A percentile compares a stretch with the other conserved stretches of the same genome.
Conservation (phyloP, 2,113 vertebrate genomes). For the Noctilio leporinus region DNA sequence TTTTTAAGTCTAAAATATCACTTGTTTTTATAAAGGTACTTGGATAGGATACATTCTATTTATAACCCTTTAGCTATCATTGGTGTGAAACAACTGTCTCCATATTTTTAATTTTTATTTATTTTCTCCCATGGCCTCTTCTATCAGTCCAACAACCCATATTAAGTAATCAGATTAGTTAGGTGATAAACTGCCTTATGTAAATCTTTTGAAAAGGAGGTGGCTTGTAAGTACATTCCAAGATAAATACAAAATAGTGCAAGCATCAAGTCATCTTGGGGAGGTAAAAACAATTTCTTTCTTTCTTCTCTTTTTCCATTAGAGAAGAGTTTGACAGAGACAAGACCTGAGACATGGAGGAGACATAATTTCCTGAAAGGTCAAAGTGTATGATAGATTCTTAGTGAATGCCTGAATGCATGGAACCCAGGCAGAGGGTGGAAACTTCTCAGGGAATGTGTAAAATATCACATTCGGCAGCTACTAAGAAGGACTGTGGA, state of each 20-base stretch:
- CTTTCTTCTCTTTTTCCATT: background rate
- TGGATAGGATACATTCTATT: background rate
- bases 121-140: background rate
- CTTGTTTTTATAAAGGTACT: background rate
- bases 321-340: background rate
- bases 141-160: background rate
- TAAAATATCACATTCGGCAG: background rate
- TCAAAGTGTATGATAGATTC: background rate
- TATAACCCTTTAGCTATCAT: background rate
- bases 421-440: background rate
- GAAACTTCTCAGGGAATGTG: background rate
- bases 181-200: slow-evolving; percentile 27
- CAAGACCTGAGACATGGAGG: background rate
- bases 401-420: background rate
- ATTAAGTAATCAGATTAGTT: slow-evolving; percentile 28
- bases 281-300: background rate
- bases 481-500: background rate
- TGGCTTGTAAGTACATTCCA: slow-evolving; percentile 31
- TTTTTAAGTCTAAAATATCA: background rate
- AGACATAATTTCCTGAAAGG: background rate
- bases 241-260: slow-evolving; percentile 37
- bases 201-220: slow-evolving; percentile 48
- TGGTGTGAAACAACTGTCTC: background rate
- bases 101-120: slow-evolving; percentile 17
- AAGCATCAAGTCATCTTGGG: background rate